Evolutionary conservation across 2,113 vertebrate species (phyloP).

Genomic region (Rhea americana): DNA sequence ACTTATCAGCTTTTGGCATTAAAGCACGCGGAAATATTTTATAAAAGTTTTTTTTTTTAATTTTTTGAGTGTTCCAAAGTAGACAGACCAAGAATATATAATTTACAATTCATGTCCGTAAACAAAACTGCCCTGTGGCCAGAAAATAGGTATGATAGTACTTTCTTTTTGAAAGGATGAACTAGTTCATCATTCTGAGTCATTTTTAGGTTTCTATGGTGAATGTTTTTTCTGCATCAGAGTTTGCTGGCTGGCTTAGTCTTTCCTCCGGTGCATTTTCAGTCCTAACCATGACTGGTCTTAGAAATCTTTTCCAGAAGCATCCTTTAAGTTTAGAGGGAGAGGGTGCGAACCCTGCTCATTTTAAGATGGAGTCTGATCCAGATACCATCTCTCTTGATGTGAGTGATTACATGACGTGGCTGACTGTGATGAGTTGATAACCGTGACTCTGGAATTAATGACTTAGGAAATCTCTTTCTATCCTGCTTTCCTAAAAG

Average conservation of each 20-base stretch:
- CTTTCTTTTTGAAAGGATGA: background rate
- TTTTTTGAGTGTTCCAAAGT: background rate
- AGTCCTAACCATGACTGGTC: background rate
- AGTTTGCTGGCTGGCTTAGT: background rate
- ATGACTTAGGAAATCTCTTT: background rate
- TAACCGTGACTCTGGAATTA: background rate
- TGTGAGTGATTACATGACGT: background rate
- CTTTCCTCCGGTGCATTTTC: background rate
- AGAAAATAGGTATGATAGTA: background rate
- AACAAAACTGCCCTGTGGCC: background rate
- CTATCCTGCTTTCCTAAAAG: background rate
- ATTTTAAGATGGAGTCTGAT: background rate
- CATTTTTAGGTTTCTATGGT: slow-evolving; percentile 3
- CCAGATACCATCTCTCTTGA: background rate
- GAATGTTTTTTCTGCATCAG: background rate
- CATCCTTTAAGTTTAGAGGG: background rate
- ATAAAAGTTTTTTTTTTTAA: background rate
- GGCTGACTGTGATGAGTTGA: background rate
- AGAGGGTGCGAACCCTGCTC: background rate
- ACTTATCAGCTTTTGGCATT: slow-evolving; percentile 7
- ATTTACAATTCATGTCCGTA: slow-evolving; percentile 5
- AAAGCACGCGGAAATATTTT: slow-evolving; percentile 19
- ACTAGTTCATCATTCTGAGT: background rate
- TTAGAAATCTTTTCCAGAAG: background rate
- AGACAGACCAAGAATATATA: background rate